phyloP scores from a whole-genome alignment of 2,888 invertebrate genomes.

The Ectemnius cavifrons region DNA sequence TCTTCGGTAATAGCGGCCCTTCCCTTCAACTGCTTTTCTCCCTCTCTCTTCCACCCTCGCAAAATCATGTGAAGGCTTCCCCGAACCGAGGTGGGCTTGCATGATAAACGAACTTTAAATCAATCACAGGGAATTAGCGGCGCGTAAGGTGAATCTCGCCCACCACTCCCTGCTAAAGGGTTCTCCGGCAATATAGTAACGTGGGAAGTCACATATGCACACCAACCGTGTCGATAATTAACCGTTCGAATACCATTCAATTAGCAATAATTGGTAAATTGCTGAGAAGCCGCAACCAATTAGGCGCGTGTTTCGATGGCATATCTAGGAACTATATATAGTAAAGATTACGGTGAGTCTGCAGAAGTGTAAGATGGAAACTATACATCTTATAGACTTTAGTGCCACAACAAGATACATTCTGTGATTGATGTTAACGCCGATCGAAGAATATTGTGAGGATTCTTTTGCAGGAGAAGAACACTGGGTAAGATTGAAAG shows the following conservation, averaged over 20 bases:
- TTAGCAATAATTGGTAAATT: conserved; percentile 59
- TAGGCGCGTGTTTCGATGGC: conserved; percentile 17
- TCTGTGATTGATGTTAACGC: too few relatives aligned
- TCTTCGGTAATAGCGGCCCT: conserved; percentile 39
- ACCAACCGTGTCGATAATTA: conserved; percentile 44
- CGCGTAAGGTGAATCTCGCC: conserved; percentile 38
- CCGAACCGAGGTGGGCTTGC: not conserved
- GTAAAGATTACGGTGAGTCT: not conserved
- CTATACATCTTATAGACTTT: too few relatives aligned
- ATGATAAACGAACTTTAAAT: conserved; percentile 55
- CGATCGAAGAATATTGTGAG: too few relatives aligned
- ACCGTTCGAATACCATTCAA: conserved; percentile 49
- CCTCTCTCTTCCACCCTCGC: conserved; percentile 7
- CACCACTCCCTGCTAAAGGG: conserved; percentile 26
- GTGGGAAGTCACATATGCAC: conserved; percentile 48
- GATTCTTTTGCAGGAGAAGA: too few relatives aligned
- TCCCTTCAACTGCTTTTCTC: not conserved
- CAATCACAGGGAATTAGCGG: conserved; percentile 46
- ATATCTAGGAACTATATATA: conserved; percentile 18
- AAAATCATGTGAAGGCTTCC: not conserved
- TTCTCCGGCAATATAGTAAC: conserved; percentile 46
- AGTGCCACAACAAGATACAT: too few relatives aligned
- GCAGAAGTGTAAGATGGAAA: too few relatives aligned
- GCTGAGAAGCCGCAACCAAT: conserved; percentile 23
- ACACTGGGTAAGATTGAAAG: too few relatives aligned